Base-by-base conservation (phyloP, 2,797 vertebrate species). In the Sardinella longiceps region DNA sequence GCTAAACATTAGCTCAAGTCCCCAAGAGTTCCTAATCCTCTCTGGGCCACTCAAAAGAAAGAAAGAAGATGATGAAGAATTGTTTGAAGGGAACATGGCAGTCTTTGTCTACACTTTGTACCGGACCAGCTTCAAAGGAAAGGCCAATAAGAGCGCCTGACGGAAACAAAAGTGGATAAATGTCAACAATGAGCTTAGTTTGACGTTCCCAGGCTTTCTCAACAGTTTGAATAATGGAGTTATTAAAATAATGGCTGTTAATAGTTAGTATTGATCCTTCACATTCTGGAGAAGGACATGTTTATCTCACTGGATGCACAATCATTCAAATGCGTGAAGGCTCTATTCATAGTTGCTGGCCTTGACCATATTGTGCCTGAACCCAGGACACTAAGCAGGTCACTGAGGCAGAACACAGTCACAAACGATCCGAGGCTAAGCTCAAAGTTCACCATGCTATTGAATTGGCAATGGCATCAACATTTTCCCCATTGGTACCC, bases 391-490 rank as follows among this genome's bases (percentile, higher is more conserved):
- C 84, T n/a, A 88, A 53, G 81, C 84, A 88, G 87, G 86, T 86
- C 81, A 88, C 66, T 85, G 80, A 86, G 85, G 58, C 63, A 45
- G 45, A 87, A 83, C 58, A 80, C 82, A 88, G 87, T 86, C 88
- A 90, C 83, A 88, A 85, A 77, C 85, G 84, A 86, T 85, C 80
- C 84, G 87, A 89, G 84, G 84, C 66, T 63, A 56, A 87, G 85
- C 84, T 89, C 86, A 90, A 89, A 86, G 88, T 89, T 83, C 88
- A 87, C 50, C 43, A 84, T 86, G 82, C 84, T 86, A 87, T 86
- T 89, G 82, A 89, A 86, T 83, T 81, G 82, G 82, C 81, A 86
- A 82, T 81, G 82, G 82, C 81, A 84, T 88, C 89, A 84, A 82
- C 81, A 84, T 89, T 85, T 86, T 81, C 86, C 53, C 58, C 80